A percentile compares a stretch with the other conserved stretches of the same genome.
These are phyloP conservation scores for Melopsittacus undulatus DNA, from an alignment of 2,797 vertebrate species.

Conservation along the genomic window DNA sequence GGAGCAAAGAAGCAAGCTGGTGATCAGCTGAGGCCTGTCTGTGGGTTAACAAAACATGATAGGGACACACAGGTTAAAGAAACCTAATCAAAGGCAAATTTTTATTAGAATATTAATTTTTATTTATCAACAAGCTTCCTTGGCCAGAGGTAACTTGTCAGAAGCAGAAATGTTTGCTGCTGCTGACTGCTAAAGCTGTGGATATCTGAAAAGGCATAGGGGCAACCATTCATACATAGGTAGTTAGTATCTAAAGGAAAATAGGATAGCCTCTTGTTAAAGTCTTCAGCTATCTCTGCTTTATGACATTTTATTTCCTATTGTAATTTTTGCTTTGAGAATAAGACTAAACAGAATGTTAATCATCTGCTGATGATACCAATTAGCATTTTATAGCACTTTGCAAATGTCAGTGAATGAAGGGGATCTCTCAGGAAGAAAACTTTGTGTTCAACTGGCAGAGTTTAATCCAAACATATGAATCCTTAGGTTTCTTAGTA, in stretches of 20 bases:
- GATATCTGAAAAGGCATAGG: background rate
- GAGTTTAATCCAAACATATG: conserved; percentile 43
- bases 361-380: conserved; percentile 17
- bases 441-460: conserved; percentile 1
- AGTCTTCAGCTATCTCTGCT: background rate
- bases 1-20: background rate
- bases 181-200: background rate
- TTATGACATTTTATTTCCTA: conserved; percentile 11
- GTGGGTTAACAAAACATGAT: background rate
- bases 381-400: conserved; percentile 51
- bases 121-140: background rate
- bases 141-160: background rate
- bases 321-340: background rate
- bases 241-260: background rate
- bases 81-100: background rate
- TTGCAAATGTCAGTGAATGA: conserved; percentile 52
- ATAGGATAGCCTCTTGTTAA: fast-evolving
- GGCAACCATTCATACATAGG: background rate
- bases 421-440: conserved; percentile 29
- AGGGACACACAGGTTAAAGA: background rate
- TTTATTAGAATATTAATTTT: background rate
- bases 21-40: background rate
- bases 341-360: conserved; percentile 37
- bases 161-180: background rate
- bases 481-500: conserved; percentile 19